Evolutionary conservation across 2,888 invertebrate genomes (phyloP), one percentile per base, ranked within the genome.

Genomic region (Parelbella ahira): DNA sequence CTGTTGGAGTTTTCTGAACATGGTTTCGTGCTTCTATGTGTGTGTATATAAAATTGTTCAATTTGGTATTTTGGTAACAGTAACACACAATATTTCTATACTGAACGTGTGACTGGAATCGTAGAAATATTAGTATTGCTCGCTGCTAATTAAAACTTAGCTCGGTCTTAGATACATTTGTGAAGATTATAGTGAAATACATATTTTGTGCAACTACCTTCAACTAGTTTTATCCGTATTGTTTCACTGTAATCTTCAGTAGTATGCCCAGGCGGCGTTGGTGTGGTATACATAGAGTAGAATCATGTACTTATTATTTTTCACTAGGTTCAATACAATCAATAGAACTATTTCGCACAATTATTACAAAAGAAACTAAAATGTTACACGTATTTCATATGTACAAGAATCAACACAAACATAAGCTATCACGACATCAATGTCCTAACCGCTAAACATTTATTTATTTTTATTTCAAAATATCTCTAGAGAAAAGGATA

Each of bases 401-500:
- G 68, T 28, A 45, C 44, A 43, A 33, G n/a, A n/a, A n/a, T 33
- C 39, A 70, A 68, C 56, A 58, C 56, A 57, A 54, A 60, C 57
- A 56, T 63, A 73, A 77, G 70, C 82, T 84, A 83, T 70, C 76
- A 86, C 83, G 82, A 87, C 86, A 86, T 66, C 75, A 41, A 84
- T 53, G 69, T 70, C 69, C 82, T 84, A 86, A 67, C 48, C 54
- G 80, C 80, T 81, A 70, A 73, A 82, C 82, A 72, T 76, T 77
- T 71, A 69, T 58, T 68, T 49, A 66, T 27, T 69, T 70, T 63
- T 79, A 70, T 75, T 80, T 60, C 75, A 84, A 84, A 86, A 82
- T 82, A 83, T 73, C 66, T 70, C 83, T 87, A 87, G 76, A 81
- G 78, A 80, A 81, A 83, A 83, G 72, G 86, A 87, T 87, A 87